Base-by-base conservation (phyloP, 2,888 invertebrate species). In the Chironomus riparius region DNA sequence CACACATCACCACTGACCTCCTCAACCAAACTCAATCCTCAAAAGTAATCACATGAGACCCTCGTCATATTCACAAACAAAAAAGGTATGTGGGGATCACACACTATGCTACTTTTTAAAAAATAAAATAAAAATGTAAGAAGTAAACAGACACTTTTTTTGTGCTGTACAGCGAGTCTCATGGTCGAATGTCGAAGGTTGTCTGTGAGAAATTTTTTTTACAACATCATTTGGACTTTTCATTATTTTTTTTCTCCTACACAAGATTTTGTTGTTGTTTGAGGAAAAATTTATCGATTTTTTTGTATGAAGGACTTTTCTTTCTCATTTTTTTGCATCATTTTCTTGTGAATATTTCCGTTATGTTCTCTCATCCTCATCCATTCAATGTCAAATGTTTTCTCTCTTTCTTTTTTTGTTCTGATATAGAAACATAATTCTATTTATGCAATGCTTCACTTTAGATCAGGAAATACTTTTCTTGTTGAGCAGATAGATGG, bases 171-270 rank as follows among this genome's bases (percentile, higher is more conserved):
- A 18, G n/a, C 18, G 56, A 56, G 65, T 65, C 65, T 65, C 65
- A 65, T 65, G 65, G 65, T 65, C 65, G 21, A 22, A 22, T 65
- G 22, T 65, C 65, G 65, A 65, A 65, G 65, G 65, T 65, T 22
- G 65, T 65, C 65, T 65, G 65, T 15, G n/a, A 56, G 56, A 56
- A 5, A 18, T 21, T 21, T 24, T 65, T 24, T 65, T 21, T 21
- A 24, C 21, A 21, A 56, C 18, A 56, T 56, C 18, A 18, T 56
- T 50, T 50, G 50, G n/a, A 50, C 38, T 50, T 50, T 50, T 21
- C 22, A 21, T 62, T n/a, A n/a, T n/a, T n/a, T 62, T 62, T 62
- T 62, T 50, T 50, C 50, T 50, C 50, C 50, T 50, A 50, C 50
- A n/a, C 50, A 38, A 38, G 10, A 38, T 38, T 10, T 38, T 38